phyloP scores from a whole-genome alignment of 2,797 vertebrate species.

The Orestias chungarensis region DNA sequence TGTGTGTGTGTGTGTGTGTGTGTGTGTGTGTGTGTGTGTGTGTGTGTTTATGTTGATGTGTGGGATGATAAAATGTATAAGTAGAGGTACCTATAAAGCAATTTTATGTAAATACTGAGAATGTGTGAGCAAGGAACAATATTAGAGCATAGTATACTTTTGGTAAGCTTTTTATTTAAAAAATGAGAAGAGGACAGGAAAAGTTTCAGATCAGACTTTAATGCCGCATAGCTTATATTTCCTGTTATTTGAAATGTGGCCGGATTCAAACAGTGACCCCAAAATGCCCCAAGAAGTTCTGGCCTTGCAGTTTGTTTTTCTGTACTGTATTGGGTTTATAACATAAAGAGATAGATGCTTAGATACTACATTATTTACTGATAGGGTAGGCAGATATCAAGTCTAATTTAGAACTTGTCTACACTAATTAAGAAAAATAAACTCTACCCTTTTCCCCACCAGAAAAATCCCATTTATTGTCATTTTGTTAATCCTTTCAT shows the following conservation, averaged over 20 bases:
- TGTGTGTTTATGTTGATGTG: slow-evolving; percentile 12
- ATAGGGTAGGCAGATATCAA: neutral
- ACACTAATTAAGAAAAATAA: neutral
- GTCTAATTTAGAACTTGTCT: neutral
- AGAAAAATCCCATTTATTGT: neutral
- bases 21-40: neutral
- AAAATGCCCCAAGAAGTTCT: neutral
- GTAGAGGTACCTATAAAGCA: neutral
- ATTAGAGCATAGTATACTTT: neutral
- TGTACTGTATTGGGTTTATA: neutral
- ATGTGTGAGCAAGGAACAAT: slow-evolving; percentile 3
- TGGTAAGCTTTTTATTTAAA: neutral
- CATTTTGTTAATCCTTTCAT: neutral
- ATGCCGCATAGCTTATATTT: neutral
- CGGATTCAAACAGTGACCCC: neutral
- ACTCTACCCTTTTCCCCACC: neutral
- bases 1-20: slow-evolving; percentile 28
- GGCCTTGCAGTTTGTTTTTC: neutral
- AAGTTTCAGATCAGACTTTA: neutral
- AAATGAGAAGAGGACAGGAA: neutral
- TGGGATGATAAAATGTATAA: slow-evolving; percentile 1
- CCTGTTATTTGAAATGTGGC: neutral
- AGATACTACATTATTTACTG: neutral
- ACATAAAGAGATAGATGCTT: neutral
- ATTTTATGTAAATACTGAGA: neutral